Evolutionary conservation across 2,888 invertebrate species (phyloP).

Genomic region (Glomeris marginata): DNA sequence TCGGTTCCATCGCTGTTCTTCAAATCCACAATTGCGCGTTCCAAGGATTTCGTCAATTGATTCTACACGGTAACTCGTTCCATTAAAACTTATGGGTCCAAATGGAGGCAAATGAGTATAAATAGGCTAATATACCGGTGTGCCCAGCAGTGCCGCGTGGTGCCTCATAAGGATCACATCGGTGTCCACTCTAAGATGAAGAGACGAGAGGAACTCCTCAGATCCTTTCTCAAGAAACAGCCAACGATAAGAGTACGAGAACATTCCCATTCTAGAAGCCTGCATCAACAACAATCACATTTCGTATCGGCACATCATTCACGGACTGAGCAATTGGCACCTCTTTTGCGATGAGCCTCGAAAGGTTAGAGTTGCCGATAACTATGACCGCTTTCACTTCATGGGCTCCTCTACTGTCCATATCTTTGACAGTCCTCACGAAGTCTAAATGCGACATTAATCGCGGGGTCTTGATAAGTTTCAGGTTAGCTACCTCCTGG

Average conservation of each 20-base stretch:
- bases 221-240: constrained; percentile 8
- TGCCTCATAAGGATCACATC: constrained; percentile 9
- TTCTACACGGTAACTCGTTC: no score
- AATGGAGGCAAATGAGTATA: no score
- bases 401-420: constrained; percentile 1
- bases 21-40: no score
- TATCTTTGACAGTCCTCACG: not conserved
- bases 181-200: constrained; percentile 6
- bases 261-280: constrained; percentile 5
- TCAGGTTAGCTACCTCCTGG: constrained; percentile 5
- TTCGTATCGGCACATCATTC: no score
- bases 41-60: no score
- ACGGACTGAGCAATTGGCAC: not conserved
- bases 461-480: constrained; percentile 4
- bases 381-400: constrained; percentile 10
- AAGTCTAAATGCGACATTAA: not conserved
- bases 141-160: no score
- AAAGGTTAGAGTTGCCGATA: not conserved
- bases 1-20: no score
- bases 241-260: constrained; percentile 7
- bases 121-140: no score
- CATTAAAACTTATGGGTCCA: no score
- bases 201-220: not conserved
- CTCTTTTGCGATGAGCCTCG: not conserved
- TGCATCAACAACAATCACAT: not conserved